Percentiles rank a stretch among this genome's conserved stretches.
Conservation (phyloP, 2,797 vertebrate genomes). For the Sylvilagus floridanus region DNA sequence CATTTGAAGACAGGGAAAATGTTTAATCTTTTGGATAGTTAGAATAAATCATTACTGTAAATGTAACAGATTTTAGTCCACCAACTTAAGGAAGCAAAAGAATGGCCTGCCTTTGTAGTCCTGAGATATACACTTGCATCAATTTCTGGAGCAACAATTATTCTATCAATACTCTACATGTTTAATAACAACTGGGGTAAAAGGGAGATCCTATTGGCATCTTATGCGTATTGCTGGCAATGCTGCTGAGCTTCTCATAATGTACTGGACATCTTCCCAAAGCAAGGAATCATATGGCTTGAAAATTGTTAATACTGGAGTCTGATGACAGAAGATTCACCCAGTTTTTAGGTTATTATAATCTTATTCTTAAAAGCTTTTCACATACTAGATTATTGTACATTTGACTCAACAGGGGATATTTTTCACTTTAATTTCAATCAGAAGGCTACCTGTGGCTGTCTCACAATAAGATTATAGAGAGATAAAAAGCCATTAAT, state of each 20-base stretch:
- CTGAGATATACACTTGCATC: not conserved
- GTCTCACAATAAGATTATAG: not conserved
- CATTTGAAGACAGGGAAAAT: not conserved
- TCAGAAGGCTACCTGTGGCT: not conserved
- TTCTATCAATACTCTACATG: not conserved
- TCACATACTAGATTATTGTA: not conserved
- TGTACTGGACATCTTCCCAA: not conserved
- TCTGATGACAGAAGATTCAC: not conserved
- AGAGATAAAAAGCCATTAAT: not conserved
- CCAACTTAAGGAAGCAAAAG: not conserved
- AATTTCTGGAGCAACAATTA: not conserved
- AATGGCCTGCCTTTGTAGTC: not conserved
- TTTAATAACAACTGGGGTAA: not conserved
- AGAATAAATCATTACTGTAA: not conserved
- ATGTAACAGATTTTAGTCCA: not conserved
- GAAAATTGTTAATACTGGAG: not conserved
- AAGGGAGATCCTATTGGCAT: not conserved
- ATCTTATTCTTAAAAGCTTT: constrained; percentile 4
- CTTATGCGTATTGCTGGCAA: not conserved
- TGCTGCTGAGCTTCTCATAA: not conserved
- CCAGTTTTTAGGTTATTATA: not conserved
- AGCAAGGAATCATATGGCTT: not conserved
- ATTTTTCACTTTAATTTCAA: constrained; percentile 16
- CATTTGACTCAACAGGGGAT: not conserved
- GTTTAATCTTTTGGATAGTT: not conserved